phyloP scores from a whole-genome alignment of 2,888 invertebrate species.

The Celastrina argiolus region DNA sequence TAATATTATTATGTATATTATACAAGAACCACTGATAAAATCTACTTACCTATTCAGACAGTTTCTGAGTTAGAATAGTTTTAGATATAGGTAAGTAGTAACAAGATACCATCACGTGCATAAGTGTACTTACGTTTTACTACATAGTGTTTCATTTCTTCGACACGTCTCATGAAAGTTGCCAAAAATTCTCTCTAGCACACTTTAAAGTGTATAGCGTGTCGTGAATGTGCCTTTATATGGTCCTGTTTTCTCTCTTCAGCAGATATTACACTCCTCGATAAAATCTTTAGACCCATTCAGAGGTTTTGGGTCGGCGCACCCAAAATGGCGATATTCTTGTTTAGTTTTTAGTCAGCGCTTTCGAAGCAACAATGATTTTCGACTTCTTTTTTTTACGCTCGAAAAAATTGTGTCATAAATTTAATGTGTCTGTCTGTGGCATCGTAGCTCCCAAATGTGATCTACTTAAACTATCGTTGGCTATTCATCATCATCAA shows the following conservation, averaged over 20 bases:
- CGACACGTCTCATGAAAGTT: not conserved
- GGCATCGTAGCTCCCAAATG: no score
- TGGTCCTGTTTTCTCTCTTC: slow-evolving; percentile 8
- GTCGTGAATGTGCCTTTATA: slow-evolving; percentile 11
- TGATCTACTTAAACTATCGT: no score
- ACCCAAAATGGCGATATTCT: not conserved
- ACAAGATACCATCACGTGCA: not conserved
- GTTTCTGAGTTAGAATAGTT: no score
- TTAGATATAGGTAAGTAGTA: not conserved
- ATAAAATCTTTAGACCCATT: slow-evolving; percentile 19
- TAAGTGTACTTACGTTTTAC: not conserved
- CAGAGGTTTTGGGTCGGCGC: slow-evolving; percentile 16
- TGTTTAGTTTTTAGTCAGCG: not conserved
- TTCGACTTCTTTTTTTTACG: not conserved
- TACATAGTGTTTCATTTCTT: not conserved
- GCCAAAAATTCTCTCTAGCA: not conserved
- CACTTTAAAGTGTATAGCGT: not conserved
- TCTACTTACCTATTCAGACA: no score
- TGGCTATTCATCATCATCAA: no score
- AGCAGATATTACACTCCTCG: slow-evolving; percentile 19
- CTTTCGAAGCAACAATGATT: not conserved
- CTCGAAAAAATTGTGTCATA: no score
- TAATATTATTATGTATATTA: no score
- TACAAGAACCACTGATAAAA: not conserved
- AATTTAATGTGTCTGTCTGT: no score